phyloP scores from a whole-genome alignment of 2,113 vertebrate species.

The Recurvirostra avosetta region DNA sequence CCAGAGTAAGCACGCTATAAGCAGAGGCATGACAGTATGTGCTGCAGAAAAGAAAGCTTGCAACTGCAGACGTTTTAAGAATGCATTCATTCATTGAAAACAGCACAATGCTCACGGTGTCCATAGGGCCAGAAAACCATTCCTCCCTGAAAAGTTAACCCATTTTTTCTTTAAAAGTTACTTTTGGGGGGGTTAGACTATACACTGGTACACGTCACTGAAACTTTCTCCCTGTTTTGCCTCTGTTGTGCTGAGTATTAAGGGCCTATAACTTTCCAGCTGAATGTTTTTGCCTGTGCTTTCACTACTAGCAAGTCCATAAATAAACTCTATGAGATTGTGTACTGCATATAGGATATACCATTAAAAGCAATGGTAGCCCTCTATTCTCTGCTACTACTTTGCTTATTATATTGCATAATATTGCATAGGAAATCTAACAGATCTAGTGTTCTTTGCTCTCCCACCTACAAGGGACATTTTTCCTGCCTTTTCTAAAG shows the following conservation, averaged over 20 bases:
- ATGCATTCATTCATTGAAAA: background rate
- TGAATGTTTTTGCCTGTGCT: background rate
- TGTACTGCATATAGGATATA: background rate
- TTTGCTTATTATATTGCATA: background rate
- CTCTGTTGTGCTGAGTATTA: background rate
- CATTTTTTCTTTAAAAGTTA: background rate
- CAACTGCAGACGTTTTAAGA: slow-evolving; percentile 4
- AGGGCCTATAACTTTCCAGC: background rate
- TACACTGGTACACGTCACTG: accelerated
- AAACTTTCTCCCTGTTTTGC: background rate
- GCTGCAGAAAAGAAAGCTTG: background rate
- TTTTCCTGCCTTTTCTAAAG: background rate
- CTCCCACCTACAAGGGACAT: background rate
- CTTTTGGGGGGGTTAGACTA: background rate
- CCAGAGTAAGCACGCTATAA: background rate
- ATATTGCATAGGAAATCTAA: background rate
- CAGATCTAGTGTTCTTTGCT: background rate
- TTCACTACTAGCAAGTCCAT: background rate
- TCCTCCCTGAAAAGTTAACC: background rate
- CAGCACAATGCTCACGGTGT: background rate
- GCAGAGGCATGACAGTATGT: background rate
- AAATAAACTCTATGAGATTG: background rate
- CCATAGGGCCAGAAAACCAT: background rate
- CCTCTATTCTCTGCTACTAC: background rate
- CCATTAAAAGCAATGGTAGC: background rate